These are phyloP conservation scores for Arremon brunneinucha DNA, from an alignment of 2,797 vertebrate genomes.

Conservation along the genomic window DNA sequence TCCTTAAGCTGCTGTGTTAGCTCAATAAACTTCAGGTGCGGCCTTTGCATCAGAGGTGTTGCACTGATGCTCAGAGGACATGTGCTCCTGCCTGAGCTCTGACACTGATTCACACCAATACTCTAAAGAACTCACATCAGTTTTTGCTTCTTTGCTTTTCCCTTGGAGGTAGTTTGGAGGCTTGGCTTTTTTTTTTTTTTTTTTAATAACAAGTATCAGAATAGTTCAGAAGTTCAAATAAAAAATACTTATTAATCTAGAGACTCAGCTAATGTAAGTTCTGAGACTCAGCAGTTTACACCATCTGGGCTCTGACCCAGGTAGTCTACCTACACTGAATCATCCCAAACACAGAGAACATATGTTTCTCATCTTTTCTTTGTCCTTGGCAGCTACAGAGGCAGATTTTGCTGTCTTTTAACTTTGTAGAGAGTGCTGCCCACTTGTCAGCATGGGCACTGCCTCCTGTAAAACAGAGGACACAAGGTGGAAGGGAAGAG, in stretches of 20 bases:
- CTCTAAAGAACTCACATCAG: not conserved
- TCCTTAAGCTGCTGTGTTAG: not conserved
- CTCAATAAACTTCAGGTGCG: not conserved
- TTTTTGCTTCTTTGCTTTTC: not conserved
- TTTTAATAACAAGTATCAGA: not conserved
- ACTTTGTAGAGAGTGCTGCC: not conserved
- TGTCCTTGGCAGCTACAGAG: not conserved
- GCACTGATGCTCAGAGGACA: not conserved
- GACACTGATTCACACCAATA: not conserved
- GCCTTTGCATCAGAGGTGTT: not conserved
- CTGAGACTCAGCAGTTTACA: conserved; percentile 22
- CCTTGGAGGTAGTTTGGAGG: not conserved
- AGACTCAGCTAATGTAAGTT: not conserved
- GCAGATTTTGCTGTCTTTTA: not conserved
- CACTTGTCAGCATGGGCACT: not conserved
- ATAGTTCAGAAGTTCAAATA: not conserved
- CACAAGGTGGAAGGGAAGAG: not conserved
- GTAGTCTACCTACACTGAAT: not conserved
- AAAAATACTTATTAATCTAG: not conserved
- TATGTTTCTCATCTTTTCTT: not conserved
- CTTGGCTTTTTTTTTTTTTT: not conserved
- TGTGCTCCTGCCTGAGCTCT: not conserved
- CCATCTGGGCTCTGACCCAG: conserved; percentile 13
- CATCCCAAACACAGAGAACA: not conserved
- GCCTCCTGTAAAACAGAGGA: not conserved